Evolutionary conservation across 2,888 invertebrate species (phyloP).

Genomic region (Adela reaumurella): DNA sequence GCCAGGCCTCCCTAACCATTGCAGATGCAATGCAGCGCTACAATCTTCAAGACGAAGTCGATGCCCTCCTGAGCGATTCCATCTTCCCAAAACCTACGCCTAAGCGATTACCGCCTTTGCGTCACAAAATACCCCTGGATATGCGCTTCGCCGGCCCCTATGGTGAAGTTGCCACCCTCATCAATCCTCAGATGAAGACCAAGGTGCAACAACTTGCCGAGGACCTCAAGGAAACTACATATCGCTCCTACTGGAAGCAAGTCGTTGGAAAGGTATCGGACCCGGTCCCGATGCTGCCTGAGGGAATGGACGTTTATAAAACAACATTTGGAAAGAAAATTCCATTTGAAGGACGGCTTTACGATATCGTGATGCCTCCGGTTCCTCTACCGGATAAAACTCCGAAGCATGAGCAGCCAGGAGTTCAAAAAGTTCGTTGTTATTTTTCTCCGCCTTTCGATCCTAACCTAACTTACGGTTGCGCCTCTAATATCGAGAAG

Average conservation of each 20-base stretch:
- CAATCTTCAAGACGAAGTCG: slow-evolving; percentile 33
- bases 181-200: slow-evolving; percentile 29
- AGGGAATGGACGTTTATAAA: slow-evolving; percentile 24
- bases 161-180: slow-evolving; percentile 20
- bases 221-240: slow-evolving; percentile 33
- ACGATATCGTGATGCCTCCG: slow-evolving; percentile 39
- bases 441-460: slow-evolving; percentile 39
- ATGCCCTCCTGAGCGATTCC: slow-evolving; percentile 32
- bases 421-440: slow-evolving; percentile 24
- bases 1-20: slow-evolving; percentile 25
- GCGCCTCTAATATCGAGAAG: slow-evolving; percentile 35
- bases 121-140: slow-evolving; percentile 25
- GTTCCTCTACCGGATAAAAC: slow-evolving; percentile 27
- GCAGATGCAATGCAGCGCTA: slow-evolving; percentile 29
- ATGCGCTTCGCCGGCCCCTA: slow-evolving; percentile 25
- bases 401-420: slow-evolving; percentile 20
- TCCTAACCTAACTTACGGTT: slow-evolving; percentile 39
- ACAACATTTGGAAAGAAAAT: slow-evolving; percentile 35
- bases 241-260: slow-evolving; percentile 36
- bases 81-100: slow-evolving; percentile 27
- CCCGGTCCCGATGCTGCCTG: slow-evolving; percentile 35
- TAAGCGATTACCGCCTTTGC: slow-evolving; percentile 24
- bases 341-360: slow-evolving; percentile 23
- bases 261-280: slow-evolving; percentile 26
- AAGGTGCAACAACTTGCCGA: slow-evolving; percentile 33